phyloP scores from a whole-genome alignment of 2,888 invertebrate genomes.

The Pherbina coryleti region DNA sequence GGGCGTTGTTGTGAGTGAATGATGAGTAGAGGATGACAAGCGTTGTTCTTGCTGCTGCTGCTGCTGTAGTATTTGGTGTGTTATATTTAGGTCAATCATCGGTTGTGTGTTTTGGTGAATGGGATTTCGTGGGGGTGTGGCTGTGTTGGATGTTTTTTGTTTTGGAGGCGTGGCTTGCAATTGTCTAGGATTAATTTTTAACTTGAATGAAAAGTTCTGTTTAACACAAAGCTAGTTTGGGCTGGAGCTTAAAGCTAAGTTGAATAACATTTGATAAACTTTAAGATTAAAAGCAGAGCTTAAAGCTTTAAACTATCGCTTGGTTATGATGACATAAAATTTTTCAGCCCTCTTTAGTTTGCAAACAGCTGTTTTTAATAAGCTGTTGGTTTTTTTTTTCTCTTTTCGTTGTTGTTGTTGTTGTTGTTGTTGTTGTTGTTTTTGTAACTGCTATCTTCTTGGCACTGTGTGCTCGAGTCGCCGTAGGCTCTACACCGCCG shows the following conservation, averaged over 20 bases:
- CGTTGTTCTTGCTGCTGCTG: constrained; percentile 39
- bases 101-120: neutral
- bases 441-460: too few relatives aligned
- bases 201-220: neutral
- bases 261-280: neutral
- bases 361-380: too few relatives aligned
- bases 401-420: too few relatives aligned
- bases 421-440: too few relatives aligned
- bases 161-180: neutral
- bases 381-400: too few relatives aligned
- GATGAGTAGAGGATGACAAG: neutral
- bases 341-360: too few relatives aligned
- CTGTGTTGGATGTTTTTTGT: too few relatives aligned
- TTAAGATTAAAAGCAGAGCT: neutral
- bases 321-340: too few relatives aligned
- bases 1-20: constrained; percentile 46
- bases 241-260: neutral
- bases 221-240: too few relatives aligned
- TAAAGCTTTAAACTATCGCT: neutral
- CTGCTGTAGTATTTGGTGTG: constrained; percentile 40
- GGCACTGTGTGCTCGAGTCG: too few relatives aligned
- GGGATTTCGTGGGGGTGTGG: too few relatives aligned
- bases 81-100: constrained; percentile 44
- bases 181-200: neutral
- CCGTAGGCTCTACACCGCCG: too few relatives aligned